phyloP scores from a whole-genome alignment of 2,797 vertebrate species.

The Clarias platycephalus region DNA sequence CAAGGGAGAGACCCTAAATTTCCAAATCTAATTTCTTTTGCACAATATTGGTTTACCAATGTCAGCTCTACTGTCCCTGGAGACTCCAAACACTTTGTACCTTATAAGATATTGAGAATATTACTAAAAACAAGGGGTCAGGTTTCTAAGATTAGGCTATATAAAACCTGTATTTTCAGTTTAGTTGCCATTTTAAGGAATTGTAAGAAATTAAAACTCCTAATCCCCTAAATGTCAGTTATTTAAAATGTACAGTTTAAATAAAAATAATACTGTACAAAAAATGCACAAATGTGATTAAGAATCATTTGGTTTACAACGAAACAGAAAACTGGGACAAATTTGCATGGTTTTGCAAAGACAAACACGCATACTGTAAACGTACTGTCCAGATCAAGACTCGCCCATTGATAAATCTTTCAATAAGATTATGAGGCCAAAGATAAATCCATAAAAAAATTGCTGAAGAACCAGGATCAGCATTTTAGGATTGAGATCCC shows the following conservation, averaged over 20 bases:
- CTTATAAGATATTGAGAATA: not conserved
- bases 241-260: not conserved
- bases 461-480: not conserved
- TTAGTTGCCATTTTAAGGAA: not conserved
- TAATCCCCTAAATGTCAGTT: not conserved
- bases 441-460: not conserved
- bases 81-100: not conserved
- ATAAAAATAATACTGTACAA: not conserved
- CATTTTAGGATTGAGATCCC: not conserved
- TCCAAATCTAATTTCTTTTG: constrained; percentile 24
- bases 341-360: not conserved
- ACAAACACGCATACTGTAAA: not conserved
- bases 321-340: not conserved
- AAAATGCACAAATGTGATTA: not conserved
- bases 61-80: not conserved
- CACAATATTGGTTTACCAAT: not conserved
- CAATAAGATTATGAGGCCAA: not conserved
- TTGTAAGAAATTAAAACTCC: not conserved
- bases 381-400: not conserved
- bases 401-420: not conserved
- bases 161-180: not conserved
- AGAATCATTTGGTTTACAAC: not conserved
- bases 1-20: not conserved
- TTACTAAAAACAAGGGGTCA: not conserved
- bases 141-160: not conserved